These are phyloP conservation scores for Mimumesa dahlbomi DNA, from an alignment of 2,888 invertebrate species.

Conservation along the genomic window DNA sequence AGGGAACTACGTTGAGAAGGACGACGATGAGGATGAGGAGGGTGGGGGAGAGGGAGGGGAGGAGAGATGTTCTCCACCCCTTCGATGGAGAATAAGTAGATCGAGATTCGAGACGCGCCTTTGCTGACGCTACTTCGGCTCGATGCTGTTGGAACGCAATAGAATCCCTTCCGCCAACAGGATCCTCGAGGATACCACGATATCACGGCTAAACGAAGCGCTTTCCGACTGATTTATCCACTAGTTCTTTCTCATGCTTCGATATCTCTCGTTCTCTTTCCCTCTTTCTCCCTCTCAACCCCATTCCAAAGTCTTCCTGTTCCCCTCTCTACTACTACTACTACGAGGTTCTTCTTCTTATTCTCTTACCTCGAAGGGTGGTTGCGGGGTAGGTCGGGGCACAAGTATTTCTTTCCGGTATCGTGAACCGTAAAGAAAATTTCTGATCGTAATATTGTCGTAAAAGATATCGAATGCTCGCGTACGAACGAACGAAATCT, in stretches of 20 bases:
- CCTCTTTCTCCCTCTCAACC: too few species aligned
- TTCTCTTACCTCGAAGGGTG: slow-evolving; percentile 18
- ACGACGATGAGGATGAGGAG: too few species aligned
- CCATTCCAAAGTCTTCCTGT: too few species aligned
- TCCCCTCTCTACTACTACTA: too few species aligned
- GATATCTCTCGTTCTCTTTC: too few species aligned
- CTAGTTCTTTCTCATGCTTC: slow-evolving; percentile 39
- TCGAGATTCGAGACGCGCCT: slow-evolving; percentile 64
- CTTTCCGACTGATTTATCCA: slow-evolving; percentile 68
- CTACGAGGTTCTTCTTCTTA: slow-evolving; percentile 21
- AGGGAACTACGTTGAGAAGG: slow-evolving; percentile 31
- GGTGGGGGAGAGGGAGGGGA: too few species aligned
- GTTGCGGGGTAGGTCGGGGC: too few species aligned
- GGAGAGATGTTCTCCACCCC: slow-evolving; percentile 45
- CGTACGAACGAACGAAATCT: too few species aligned
- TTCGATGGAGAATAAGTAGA: slow-evolving; percentile 63
- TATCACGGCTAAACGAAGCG: slow-evolving; percentile 68
- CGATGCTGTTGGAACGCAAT: slow-evolving; percentile 65
- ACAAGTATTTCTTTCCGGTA: too few species aligned
- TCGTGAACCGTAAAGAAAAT: too few species aligned
- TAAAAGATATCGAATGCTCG: too few species aligned
- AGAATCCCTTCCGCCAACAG: slow-evolving; percentile 65
- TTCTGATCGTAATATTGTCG: too few species aligned
- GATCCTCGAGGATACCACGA: slow-evolving; percentile 65
- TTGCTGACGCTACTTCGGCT: slow-evolving; percentile 65